A percentile compares a stretch with the other conserved stretches of the same genome.
phyloP scores from a whole-genome alignment of 2,113 vertebrate species.

The Catharus fuscescens region DNA sequence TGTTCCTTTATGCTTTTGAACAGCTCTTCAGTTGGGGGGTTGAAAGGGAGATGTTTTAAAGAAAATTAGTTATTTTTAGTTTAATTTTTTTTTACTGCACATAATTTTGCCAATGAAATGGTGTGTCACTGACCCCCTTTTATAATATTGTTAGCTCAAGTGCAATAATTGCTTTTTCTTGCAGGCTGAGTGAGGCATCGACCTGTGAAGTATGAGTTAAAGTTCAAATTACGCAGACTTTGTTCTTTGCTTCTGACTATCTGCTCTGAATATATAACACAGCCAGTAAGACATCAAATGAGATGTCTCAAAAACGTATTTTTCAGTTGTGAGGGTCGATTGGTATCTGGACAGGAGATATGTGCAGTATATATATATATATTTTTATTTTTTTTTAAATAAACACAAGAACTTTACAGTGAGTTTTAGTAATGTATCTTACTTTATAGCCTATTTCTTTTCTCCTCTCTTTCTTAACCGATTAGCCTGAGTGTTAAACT shows the following conservation, averaged over 20 bases:
- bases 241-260: constrained; percentile 63
- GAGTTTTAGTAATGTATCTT: not conserved
- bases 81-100: not conserved
- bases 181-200: constrained; percentile 53
- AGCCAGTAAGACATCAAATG: not conserved
- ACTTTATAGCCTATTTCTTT: not conserved
- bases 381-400: not conserved
- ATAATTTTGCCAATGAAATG: constrained; percentile 54
- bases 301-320: not conserved
- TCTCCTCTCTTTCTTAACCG: not conserved
- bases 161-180: constrained; percentile 74
- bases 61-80: constrained; percentile 62
- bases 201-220: constrained; percentile 71
- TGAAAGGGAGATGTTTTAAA: constrained; percentile 76
- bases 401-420: not conserved
- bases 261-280: constrained; percentile 72
- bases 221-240: constrained; percentile 71
- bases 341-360: not conserved
- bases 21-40: constrained; percentile 41
- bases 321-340: not conserved
- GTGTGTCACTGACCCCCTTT: constrained; percentile 38
- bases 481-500: not conserved
- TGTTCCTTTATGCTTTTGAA: constrained; percentile 59
- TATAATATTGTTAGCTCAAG: constrained; percentile 60
- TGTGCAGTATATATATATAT: not conserved